Base-by-base conservation (phyloP, 2,113 vertebrate genomes). In the Chloebia gouldiae region DNA sequence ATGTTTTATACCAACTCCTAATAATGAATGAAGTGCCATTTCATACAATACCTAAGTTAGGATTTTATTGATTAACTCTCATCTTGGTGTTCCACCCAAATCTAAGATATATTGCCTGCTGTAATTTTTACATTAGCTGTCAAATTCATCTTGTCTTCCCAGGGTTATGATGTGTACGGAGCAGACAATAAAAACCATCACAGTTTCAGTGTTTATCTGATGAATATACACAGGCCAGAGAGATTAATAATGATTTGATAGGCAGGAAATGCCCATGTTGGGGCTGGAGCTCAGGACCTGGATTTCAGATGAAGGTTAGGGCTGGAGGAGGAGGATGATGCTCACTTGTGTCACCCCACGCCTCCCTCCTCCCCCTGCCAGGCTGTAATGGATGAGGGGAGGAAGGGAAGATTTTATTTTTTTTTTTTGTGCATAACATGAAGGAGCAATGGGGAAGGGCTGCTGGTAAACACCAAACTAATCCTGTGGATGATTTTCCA, bases 51-150 rank as follows among this genome's bases (percentile, higher is more conserved):
- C 98, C 98, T 98, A 98, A 98, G 98, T 99, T 98, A 98, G 98
- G 98, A 97, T 97, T 96, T 98, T 99, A 99, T 99, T 98, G 99
- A 99, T 99, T 99, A 99, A 98, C 98, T 99, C 98, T 99, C 98
- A 98, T 98, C 98, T 98, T 97, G 97, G 98, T 98, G 98, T 98
- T 98, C 97, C 98, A 98, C 98, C 98, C 97, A 98, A 98, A 98
- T 98, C 98, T 97, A 98, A 99, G 98, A 99, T 98, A 97, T 98
- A 99, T 98, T 98, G 98, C 98, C 98, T 97, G 98, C 98, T 98
- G 98, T 99, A 98, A 98, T 98, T 99, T 98, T 99, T 99, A 98
- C 98, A 99, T 99, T 98, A 98, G 97, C 98, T 98, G 98, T 99
- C 98, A 99, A 98, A 99, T 99, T 98, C 98, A 98, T 99, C 98